A percentile compares a stretch with the other conserved stretches of the same genome.
phyloP scores from a whole-genome alignment of 2,888 invertebrate genomes.

The Neoaliturus tenellus region DNA sequence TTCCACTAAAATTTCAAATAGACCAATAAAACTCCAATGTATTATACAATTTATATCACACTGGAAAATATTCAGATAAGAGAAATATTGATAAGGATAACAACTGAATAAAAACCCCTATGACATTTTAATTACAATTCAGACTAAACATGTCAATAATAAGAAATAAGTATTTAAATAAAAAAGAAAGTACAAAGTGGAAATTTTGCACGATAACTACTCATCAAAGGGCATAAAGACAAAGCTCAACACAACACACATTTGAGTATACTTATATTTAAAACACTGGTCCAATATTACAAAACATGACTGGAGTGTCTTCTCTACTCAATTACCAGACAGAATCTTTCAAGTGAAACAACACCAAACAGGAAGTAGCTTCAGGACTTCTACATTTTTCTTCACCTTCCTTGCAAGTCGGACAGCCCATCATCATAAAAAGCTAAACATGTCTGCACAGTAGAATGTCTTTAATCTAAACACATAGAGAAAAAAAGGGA shows the following conservation, averaged over 20 bases:
- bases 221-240: neutral
- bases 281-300: neutral
- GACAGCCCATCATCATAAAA: neutral
- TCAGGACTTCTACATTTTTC: neutral
- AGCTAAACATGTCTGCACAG: neutral
- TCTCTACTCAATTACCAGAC: neutral
- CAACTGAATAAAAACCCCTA: too few relatives aligned
- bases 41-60: too few relatives aligned
- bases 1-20: neutral
- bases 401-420: neutral
- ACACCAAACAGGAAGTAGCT: neutral
- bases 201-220: neutral
- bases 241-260: neutral
- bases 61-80: too few relatives aligned
- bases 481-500: neutral
- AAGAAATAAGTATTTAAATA: too few relatives aligned
- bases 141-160: too few relatives aligned
- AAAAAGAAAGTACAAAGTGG: neutral
- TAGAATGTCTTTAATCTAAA: neutral
- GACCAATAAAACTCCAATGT: too few relatives aligned
- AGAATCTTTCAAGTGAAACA: neutral
- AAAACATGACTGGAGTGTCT: neutral
- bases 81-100: too few relatives aligned
- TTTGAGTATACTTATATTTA: constrained; percentile 16
- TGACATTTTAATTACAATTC: too few relatives aligned